phyloP scores from a whole-genome alignment of 2,797 vertebrate species.

The Acanthiza pusilla region DNA sequence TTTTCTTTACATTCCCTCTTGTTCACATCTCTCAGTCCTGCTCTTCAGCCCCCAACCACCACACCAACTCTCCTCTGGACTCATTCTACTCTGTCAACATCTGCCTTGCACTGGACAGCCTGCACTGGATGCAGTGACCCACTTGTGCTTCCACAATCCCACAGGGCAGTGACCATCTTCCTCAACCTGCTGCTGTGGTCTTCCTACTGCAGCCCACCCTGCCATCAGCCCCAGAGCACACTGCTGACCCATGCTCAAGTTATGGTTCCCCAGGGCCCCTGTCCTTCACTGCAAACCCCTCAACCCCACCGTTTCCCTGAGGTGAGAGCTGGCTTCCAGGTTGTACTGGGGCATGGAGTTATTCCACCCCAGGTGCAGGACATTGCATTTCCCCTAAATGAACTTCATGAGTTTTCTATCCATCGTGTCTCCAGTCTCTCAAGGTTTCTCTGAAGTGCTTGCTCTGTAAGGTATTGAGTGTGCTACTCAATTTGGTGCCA shows the following conservation, averaged over 20 bases:
- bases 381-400: not conserved
- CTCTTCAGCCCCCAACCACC: not conserved
- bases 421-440: not conserved
- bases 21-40: not conserved
- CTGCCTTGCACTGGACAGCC: not conserved
- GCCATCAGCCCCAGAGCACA: not conserved
- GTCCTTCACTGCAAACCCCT: not conserved
- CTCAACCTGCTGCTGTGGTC: not conserved
- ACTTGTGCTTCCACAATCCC: not conserved
- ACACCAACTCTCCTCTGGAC: fast-evolving
- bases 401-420: not conserved
- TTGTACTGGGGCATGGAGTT: not conserved
- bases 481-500: not conserved
- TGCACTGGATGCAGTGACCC: no score
- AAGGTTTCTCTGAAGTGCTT: not conserved
- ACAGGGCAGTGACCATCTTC: not conserved
- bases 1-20: not conserved
- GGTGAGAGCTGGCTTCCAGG: not conserved
- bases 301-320: not conserved
- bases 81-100: not conserved
- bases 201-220: not conserved
- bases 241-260: not conserved
- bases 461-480: not conserved
- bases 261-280: not conserved
- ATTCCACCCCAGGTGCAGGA: not conserved